Evolutionary conservation across 2,113 vertebrate genomes (phyloP), one percentile per base, ranked within the genome.

Genomic region (Garra rufa): DNA sequence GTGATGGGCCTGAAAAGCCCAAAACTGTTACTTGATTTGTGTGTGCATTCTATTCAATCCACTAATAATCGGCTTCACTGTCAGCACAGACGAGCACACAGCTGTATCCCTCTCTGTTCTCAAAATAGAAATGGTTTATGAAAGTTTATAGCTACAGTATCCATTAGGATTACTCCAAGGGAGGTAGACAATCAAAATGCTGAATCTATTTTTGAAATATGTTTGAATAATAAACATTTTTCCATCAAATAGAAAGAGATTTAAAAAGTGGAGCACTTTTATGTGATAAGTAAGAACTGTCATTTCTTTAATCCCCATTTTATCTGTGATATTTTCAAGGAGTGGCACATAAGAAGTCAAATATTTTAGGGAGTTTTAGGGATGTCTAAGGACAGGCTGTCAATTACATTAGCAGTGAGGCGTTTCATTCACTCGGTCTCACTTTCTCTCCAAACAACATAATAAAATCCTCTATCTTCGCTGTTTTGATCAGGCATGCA

Each of bases 321-420:
- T 59, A 21, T 28, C 9, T n/a, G 43, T 41, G 44, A 59, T 30
- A 43, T 50, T 38, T 28, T 70, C 61, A 61, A 26, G 24, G 46
- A 65, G 63, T 69, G 59, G 78, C 57, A 70, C 61, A 46, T 14
- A 46, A 59, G 59, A 48, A 63, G 46, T 57, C 57, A 8, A 21
- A 43, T 75, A 21, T 21, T 52, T 55, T 21, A 55, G 57, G 59
- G 43, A 43, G 43, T 83, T 77, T 61, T 61, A 61, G 74, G 80
- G 63, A 63, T 61, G 19, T 82, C 30, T 70, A 71, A 79, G 85
- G 82, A 87, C 82, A 79, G 50, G 70, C 50, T 82, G 82, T 85
- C 73, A 73, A 76, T 83, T n/a, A 70, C 48, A 80, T 87, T 13
- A 70, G 76, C 81, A 82, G 46, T 82, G 69, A 88, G 74, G 85